These are phyloP conservation scores for Micromys minutus DNA, from an alignment of 2,113 vertebrate species.

Conservation along the genomic window DNA sequence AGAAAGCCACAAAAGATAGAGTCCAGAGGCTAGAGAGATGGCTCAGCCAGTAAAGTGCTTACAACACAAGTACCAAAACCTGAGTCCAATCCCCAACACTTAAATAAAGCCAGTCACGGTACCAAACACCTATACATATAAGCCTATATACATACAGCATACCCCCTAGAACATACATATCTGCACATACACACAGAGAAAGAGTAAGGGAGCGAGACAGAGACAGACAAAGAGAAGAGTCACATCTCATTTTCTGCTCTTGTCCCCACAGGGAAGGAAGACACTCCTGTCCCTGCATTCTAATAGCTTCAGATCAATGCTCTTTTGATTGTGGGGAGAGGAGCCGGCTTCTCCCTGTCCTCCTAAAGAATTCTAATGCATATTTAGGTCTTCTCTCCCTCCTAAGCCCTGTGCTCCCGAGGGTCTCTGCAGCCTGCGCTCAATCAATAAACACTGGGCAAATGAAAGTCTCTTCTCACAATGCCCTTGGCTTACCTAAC, in stretches of 20 bases:
- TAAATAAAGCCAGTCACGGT: background rate
- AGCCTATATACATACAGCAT: too few species aligned
- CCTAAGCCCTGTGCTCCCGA: background rate
- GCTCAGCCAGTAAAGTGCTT: background rate
- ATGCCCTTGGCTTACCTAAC: slow-evolving; percentile 86
- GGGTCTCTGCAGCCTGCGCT: background rate
- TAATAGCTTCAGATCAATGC: background rate
- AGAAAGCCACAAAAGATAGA: background rate
- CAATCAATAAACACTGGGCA: background rate
- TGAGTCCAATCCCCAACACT: background rate
- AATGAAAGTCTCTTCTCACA: background rate
- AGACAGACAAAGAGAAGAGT: background rate
- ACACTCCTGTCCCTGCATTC: background rate
- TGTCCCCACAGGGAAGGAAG: background rate
- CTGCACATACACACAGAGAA: background rate
- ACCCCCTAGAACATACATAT: background rate
- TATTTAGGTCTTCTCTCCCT: background rate
- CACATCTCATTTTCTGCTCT: background rate
- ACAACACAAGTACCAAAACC: background rate
- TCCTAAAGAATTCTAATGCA: slow-evolving; percentile 22
- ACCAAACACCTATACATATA: too few species aligned
- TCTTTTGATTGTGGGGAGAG: background rate
- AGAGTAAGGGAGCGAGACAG: background rate
- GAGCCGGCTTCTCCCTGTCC: background rate
- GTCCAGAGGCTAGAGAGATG: background rate